Evolutionary conservation across 1,140 invertebrate genomes (phyloP).

Genomic region (Drosophila santomea): DNA sequence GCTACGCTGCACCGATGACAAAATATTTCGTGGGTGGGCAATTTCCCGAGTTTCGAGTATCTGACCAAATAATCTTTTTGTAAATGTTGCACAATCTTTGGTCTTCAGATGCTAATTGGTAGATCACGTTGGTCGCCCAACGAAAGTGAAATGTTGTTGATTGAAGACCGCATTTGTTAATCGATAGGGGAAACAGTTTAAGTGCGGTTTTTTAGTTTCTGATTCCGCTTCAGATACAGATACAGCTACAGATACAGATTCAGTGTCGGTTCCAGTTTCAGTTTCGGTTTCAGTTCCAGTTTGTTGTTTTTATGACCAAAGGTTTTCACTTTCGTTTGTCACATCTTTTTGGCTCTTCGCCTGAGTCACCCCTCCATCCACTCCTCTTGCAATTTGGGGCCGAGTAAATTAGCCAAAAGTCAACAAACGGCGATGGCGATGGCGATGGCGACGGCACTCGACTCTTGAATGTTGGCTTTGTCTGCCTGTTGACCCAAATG

Average conservation of each 20-base stretch:
- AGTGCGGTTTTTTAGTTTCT: not conserved
- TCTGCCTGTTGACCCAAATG: constrained; percentile 46
- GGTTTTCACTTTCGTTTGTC: constrained; percentile 52
- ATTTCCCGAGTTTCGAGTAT: constrained; percentile 4
- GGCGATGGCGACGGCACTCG: not conserved
- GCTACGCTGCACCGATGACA: constrained; percentile 16
- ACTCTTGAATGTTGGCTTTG: constrained; percentile 25
- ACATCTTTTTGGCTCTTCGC: constrained; percentile 11
- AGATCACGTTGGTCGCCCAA: constrained; percentile 27
- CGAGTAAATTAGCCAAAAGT: constrained; percentile 24
- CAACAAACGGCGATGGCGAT: constrained; percentile 21
- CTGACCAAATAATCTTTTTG: not conserved
- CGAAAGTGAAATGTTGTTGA: constrained; percentile 50
- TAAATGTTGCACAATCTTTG: constrained; percentile 29
- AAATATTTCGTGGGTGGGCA: constrained; percentile 9
- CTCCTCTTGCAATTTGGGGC: constrained; percentile 11
- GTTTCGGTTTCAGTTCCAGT: constrained; percentile 19
- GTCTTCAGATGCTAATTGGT: constrained; percentile 31
- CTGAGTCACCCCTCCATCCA: constrained; percentile 24
- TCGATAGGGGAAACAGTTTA: constrained; percentile 26
- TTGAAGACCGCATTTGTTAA: constrained; percentile 22
- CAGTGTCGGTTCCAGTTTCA: not conserved
- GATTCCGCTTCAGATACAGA: not conserved
- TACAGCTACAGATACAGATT: constrained; percentile 1
- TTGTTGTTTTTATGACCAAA: not conserved